These are phyloP conservation scores for Drosophila pseudoananassae DNA, from an alignment of 1,140 invertebrate genomes.

Conservation along the genomic window DNA sequence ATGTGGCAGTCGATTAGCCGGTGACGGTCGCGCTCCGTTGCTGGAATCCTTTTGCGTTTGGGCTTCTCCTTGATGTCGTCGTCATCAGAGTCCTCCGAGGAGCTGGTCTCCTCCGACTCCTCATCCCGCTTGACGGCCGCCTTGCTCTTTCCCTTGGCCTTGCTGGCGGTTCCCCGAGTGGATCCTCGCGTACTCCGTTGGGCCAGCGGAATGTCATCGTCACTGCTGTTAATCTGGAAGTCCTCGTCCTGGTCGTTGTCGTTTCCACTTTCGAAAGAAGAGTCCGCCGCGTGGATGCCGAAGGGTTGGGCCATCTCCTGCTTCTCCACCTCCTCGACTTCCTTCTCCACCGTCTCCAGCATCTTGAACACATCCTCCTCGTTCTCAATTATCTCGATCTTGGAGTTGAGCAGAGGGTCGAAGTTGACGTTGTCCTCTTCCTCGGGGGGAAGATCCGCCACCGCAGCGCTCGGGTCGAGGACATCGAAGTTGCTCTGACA, in stretches of 20 bases:
- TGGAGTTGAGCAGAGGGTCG: slow-evolving; percentile 74
- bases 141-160: slow-evolving; percentile 33
- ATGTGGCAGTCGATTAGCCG: slow-evolving; percentile 76
- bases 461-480: slow-evolving; percentile 37
- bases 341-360: slow-evolving; percentile 76
- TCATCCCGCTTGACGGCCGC: slow-evolving; percentile 7
- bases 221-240: slow-evolving; percentile 65
- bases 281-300: slow-evolving; percentile 25
- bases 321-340: slow-evolving; percentile 60
- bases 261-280: slow-evolving; percentile 55
- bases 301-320: slow-evolving; percentile 23
- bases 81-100: slow-evolving; percentile 40
- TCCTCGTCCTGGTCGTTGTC: slow-evolving; percentile 47
- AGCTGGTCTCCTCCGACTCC: slow-evolving; percentile 46
- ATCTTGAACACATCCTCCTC: slow-evolving; percentile 81
- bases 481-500: slow-evolving; percentile 58
- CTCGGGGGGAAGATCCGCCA: slow-evolving; percentile 42
- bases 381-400: slow-evolving; percentile 77
- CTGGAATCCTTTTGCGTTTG: slow-evolving; percentile 67
- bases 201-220: slow-evolving; percentile 70
- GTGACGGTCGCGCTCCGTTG: slow-evolving; percentile 59
- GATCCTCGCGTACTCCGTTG: slow-evolving; percentile 39
- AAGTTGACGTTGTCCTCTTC: slow-evolving; percentile 76
- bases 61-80: slow-evolving; percentile 42
- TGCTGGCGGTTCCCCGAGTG: slow-evolving; percentile 7